A percentile compares a stretch with the other conserved stretches of the same genome.
These are phyloP conservation scores for Phylloscopus whistleri DNA, from an alignment of 2,113 vertebrate genomes.

Conservation along the genomic window DNA sequence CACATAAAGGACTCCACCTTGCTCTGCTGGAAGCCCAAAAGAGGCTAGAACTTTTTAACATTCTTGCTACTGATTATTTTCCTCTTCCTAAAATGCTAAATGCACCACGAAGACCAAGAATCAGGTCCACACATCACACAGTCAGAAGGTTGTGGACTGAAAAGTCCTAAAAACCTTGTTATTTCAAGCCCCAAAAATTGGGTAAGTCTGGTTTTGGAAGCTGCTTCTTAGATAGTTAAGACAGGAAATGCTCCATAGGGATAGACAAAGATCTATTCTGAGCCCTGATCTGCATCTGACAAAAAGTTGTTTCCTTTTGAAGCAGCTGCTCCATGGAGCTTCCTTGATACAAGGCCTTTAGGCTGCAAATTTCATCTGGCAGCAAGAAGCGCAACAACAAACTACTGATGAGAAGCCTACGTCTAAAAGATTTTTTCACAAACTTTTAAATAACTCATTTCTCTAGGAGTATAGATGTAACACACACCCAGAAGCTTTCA, in stretches of 20 bases:
- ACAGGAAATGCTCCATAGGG: neutral
- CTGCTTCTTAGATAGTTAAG: neutral
- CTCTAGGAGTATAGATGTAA: neutral
- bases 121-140: neutral
- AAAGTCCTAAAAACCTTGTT: neutral
- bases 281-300: slow-evolving; percentile 7
- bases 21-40: neutral
- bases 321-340: slow-evolving; percentile 2
- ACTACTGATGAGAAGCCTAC: neutral
- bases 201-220: slow-evolving; percentile 1
- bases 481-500: neutral
- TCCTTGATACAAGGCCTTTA: slow-evolving; percentile 11
- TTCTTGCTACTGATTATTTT: neutral
- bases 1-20: neutral
- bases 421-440: neutral
- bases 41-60: neutral
- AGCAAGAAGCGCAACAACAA: neutral
- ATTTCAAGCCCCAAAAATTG: neutral
- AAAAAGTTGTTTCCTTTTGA: neutral
- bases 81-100: neutral
- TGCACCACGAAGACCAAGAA: neutral
- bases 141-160: neutral
- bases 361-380: slow-evolving; percentile 32
- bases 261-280: slow-evolving; percentile 16
- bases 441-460: neutral